Conservation (phyloP, 2,888 invertebrate genomes). For the Callyntrura sp. region DNA sequence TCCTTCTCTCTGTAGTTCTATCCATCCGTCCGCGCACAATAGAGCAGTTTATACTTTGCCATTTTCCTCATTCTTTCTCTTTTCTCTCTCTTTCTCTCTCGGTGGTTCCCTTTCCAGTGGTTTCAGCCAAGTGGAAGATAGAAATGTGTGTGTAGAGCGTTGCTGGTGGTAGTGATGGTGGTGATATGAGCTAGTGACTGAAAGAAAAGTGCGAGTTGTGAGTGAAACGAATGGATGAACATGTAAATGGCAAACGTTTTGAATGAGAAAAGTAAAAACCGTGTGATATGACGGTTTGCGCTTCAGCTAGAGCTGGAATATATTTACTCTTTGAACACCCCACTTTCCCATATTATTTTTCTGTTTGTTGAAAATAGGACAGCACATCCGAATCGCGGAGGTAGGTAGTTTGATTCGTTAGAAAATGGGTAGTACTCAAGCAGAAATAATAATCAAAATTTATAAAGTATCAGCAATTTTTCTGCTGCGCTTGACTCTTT, state of each 20-base stretch:
- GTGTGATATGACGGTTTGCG: neutral
- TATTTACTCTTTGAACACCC: neutral
- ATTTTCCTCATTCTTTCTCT: conserved; percentile 10
- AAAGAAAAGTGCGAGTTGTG: conserved; percentile 22
- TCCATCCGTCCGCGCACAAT: no score
- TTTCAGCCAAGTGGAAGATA: conserved; percentile 69
- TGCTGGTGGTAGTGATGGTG: conserved; percentile 25
- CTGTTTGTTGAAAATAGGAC: neutral
- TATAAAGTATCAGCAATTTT: conserved; percentile 12
- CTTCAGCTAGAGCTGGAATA: neutral
- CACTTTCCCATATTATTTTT: neutral
- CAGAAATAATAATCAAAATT: neutral
- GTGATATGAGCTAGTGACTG: neutral
- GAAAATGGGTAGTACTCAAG: neutral
- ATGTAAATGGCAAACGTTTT: neutral
- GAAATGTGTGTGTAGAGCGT: conserved; percentile 33
- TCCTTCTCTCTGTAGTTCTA: no score
- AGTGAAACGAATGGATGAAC: conserved; percentile 40
- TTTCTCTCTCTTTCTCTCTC: conserved; percentile 16
- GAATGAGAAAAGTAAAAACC: neutral
- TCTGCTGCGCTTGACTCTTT: neutral
- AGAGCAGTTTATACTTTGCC: neutral
- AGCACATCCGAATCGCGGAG: no score
- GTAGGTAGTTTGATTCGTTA: neutral
- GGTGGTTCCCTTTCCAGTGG: neutral